Evolutionary conservation across 2,797 vertebrate species (phyloP).

Genomic region (Platyrinchus mystaceus): DNA sequence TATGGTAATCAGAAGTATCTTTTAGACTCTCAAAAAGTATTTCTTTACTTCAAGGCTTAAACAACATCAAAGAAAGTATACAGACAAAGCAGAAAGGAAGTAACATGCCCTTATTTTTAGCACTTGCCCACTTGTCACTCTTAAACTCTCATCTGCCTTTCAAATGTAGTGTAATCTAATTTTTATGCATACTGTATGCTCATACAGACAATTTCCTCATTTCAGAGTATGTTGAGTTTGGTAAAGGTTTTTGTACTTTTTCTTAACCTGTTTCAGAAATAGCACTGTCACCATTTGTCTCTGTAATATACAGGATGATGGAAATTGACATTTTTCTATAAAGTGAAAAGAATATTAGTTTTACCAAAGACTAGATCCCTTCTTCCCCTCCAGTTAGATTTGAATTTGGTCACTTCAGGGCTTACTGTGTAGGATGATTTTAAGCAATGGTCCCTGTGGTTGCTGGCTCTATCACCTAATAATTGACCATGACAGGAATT

Average conservation of each 20-base stretch:
- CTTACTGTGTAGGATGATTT: slow-evolving; percentile 42
- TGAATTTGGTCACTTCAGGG: slow-evolving; percentile 57
- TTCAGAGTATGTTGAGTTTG: slow-evolving; percentile 26
- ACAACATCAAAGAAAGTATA: slow-evolving; percentile 27
- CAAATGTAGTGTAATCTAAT: slow-evolving; percentile 64
- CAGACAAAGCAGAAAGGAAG: slow-evolving; percentile 59
- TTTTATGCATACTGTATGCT: slow-evolving; percentile 64
- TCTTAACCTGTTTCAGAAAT: slow-evolving; percentile 64
- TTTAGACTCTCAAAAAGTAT: slow-evolving; percentile 11
- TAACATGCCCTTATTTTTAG: slow-evolving; percentile 64
- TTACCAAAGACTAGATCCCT: slow-evolving; percentile 35
- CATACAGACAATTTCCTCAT: slow-evolving; percentile 49
- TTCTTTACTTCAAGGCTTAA: slow-evolving; percentile 41
- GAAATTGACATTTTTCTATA: slow-evolving; percentile 57
- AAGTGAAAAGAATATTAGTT: slow-evolving; percentile 59
- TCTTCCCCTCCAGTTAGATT: slow-evolving; percentile 47
- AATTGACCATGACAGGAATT: slow-evolving; percentile 72
- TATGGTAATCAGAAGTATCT: background rate
- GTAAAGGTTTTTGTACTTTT: slow-evolving; percentile 54
- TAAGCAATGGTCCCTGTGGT: slow-evolving; percentile 49
- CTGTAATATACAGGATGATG: background rate
- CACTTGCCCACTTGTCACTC: slow-evolving; percentile 63
- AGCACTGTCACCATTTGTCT: slow-evolving; percentile 55
- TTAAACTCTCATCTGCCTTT: slow-evolving; percentile 66
- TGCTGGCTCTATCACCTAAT: slow-evolving; percentile 66